Evolutionary conservation across 2,888 invertebrate genomes (phyloP).

Genomic region (Masnerella sp.): DNA sequence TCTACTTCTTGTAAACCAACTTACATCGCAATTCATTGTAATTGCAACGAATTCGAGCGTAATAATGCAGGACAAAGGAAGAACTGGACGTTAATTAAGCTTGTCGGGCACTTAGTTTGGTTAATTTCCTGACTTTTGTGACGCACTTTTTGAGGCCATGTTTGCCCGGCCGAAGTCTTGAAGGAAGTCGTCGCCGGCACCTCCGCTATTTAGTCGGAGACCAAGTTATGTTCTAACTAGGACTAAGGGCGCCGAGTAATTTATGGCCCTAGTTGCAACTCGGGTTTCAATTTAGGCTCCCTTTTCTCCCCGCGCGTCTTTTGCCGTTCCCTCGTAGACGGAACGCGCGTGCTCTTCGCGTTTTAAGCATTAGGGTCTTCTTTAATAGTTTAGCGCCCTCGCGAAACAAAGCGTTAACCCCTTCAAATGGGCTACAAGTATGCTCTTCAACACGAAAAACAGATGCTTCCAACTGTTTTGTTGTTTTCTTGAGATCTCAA

Average conservation of each 20-base stretch:
- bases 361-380: constrained; percentile 29
- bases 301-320: constrained; percentile 25
- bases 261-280: constrained; percentile 69
- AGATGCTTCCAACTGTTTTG: neutral
- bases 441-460: constrained; percentile 4
- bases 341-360: constrained; percentile 14
- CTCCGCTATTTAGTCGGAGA: constrained; percentile 41
- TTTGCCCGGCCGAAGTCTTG: constrained; percentile 26
- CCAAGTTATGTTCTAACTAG: constrained; percentile 62
- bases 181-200: constrained; percentile 50
- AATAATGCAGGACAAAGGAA: constrained; percentile 1
- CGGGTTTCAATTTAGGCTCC: constrained; percentile 68
- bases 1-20: too few species aligned
- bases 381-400: constrained; percentile 30
- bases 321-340: constrained; percentile 24
- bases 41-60: neutral
- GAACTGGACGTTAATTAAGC: constrained; percentile 38
- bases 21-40: too few species aligned
- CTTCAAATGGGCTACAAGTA: constrained; percentile 6
- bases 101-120: constrained; percentile 22
- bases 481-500: neutral
- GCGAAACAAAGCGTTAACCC: constrained; percentile 16
- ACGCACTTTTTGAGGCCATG: constrained; percentile 36
- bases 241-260: constrained; percentile 68
- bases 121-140: constrained; percentile 37